phyloP scores from a whole-genome alignment of 2,797 vertebrate genomes.

The Alauda arvensis region DNA sequence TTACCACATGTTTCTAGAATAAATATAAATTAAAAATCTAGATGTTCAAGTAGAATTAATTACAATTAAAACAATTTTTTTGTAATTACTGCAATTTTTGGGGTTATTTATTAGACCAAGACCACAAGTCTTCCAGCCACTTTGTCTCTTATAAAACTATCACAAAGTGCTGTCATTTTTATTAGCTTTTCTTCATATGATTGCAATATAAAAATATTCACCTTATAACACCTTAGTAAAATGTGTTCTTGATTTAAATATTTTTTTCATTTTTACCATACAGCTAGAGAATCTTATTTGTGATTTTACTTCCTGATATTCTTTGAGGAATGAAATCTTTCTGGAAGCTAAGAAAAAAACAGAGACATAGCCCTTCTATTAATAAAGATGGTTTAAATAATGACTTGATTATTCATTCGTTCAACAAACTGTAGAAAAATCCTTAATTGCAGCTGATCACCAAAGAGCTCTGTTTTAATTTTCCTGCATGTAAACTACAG shows the following conservation, averaged over 20 bases:
- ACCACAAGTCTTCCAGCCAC: background rate
- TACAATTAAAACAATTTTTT: background rate
- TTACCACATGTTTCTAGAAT: background rate
- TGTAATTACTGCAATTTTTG: background rate
- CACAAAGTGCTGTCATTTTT: background rate
- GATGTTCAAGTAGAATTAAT: background rate
- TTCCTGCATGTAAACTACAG: background rate
- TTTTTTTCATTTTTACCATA: background rate
- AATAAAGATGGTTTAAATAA: background rate
- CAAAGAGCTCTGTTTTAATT: background rate
- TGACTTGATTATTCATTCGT: background rate
- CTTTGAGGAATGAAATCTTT: background rate
- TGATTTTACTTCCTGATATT: background rate
- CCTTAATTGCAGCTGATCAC: background rate
- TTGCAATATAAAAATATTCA: background rate
- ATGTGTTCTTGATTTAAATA: background rate
- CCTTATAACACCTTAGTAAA: background rate
- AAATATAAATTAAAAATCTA: background rate
- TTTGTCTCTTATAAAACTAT: background rate
- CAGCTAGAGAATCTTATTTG: background rate
- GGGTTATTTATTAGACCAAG: background rate
- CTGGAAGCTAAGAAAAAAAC: background rate
- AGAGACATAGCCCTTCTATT: background rate
- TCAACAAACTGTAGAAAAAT: background rate
- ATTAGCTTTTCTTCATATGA: background rate